A percentile compares a stretch with the other conserved stretches of the same genome.
Conservation (phyloP, 2,888 invertebrate species). For the Acleris cristana region DNA sequence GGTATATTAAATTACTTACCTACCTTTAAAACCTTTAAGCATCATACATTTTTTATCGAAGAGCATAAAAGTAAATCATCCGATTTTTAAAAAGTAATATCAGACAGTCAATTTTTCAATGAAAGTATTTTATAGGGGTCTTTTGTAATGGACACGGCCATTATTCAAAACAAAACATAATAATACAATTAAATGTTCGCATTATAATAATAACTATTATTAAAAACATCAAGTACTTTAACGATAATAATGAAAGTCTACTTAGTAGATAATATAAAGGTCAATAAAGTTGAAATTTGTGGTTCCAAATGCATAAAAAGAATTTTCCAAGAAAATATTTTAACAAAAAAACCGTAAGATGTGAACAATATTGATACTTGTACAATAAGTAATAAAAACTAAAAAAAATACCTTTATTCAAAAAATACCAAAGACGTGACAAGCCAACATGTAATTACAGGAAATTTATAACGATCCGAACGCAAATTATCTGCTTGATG, state of each 20-base stretch:
- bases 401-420: slow-evolving; percentile 4
- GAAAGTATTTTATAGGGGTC: slow-evolving; percentile 61
- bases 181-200: too few species aligned
- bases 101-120: slow-evolving; percentile 57
- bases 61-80: slow-evolving; percentile 20
- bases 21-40: slow-evolving; percentile 7
- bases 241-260: too few species aligned
- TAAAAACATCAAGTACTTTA: too few species aligned
- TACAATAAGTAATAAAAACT: too few species aligned
- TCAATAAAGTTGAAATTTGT: too few species aligned
- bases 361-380: too few species aligned
- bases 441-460: slow-evolving; percentile 60
- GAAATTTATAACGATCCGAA: slow-evolving; percentile 57
- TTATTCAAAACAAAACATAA: slow-evolving; percentile 45
- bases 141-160: slow-evolving; percentile 63
- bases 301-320: too few species aligned
- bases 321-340: too few species aligned
- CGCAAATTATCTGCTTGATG: slow-evolving; percentile 56
- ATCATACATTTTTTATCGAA: slow-evolving; percentile 13
- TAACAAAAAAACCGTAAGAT: too few species aligned
- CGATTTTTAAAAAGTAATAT: slow-evolving; percentile 35
- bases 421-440: slow-evolving; percentile 47
- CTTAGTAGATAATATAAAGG: accelerated
- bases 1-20: slow-evolving; percentile 24
- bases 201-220: too few species aligned